Conservation (phyloP, 2,888 invertebrate genomes). For the Microplitis manilae region DNA sequence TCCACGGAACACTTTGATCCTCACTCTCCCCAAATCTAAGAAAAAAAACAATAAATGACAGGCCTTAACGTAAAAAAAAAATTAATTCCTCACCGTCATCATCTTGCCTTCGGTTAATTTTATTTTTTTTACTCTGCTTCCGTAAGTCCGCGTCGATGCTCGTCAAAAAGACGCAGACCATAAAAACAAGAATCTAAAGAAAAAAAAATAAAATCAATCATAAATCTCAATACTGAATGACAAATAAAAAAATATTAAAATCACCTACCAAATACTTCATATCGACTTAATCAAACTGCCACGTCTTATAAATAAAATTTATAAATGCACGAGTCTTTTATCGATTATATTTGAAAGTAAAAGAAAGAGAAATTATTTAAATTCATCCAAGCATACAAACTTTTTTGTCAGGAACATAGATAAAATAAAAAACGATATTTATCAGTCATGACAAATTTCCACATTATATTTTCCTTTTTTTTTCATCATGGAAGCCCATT, state of each 20-base stretch:
- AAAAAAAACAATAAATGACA: not conserved
- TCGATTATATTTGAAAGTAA: not conserved
- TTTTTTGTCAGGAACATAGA: not conserved
- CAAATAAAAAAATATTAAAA: not conserved
- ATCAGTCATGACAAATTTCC: slow-evolving; percentile 57
- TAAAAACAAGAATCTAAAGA: not conserved
- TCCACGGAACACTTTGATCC: slow-evolving; percentile 67
- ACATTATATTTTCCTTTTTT: slow-evolving; percentile 55
- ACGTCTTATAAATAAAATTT: slow-evolving; percentile 7
- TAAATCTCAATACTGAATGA: no score
- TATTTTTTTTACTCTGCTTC: not conserved
- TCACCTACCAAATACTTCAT: not conserved
- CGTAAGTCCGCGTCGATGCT: not conserved
- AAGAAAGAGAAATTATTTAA: slow-evolving; percentile 1
- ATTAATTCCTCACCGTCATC: not conserved
- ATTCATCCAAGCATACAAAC: not conserved
- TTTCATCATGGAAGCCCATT: slow-evolving; percentile 65
- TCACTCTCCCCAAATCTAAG: slow-evolving; percentile 61
- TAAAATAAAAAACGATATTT: not conserved
- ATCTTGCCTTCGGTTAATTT: not conserved
- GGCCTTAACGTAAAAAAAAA: not conserved
- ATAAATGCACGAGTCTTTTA: not conserved
- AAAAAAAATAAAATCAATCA: not conserved
- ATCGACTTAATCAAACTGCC: no score
- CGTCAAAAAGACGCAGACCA: not conserved